Percentiles rank a stretch among this genome's conserved stretches.
These are phyloP conservation scores for Lasioglossum pauxillum DNA, from an alignment of 2,888 invertebrate genomes.

Conservation along the genomic window DNA sequence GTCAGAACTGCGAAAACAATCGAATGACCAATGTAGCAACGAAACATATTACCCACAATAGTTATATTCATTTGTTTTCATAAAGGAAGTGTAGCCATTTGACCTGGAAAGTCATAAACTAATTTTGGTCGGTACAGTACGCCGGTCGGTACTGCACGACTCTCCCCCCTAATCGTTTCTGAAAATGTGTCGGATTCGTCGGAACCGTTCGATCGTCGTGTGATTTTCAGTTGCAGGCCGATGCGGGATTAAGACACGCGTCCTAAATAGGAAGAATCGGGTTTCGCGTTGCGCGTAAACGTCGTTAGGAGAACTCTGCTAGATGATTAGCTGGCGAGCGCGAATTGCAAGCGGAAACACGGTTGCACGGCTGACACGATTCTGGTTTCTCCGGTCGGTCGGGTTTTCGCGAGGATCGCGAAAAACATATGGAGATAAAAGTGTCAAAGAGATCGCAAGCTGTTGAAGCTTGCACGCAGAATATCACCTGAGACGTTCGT, in stretches of 20 bases:
- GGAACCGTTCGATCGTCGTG: too few relatives aligned
- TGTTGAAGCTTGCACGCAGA: background rate
- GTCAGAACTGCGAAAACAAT: too few relatives aligned
- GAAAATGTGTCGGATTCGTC: slow-evolving; percentile 18
- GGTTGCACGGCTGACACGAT: slow-evolving; percentile 16
- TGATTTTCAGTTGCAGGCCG: background rate
- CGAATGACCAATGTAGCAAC: too few relatives aligned
- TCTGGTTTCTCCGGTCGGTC: background rate
- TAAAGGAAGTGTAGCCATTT: too few relatives aligned
- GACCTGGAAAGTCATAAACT: too few relatives aligned
- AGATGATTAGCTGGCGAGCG: slow-evolving; percentile 61
- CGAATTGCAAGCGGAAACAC: slow-evolving; percentile 63
- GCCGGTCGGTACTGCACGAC: too few relatives aligned
- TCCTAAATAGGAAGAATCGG: slow-evolving; percentile 58
- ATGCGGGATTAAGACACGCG: slow-evolving; percentile 53
- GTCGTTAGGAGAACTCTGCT: slow-evolving; percentile 63
- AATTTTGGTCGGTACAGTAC: too few relatives aligned
- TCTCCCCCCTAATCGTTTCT: too few relatives aligned
- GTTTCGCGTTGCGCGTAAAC: slow-evolving; percentile 49
- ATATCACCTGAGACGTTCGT: background rate
- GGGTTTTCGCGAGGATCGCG: background rate
- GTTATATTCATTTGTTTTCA: too few relatives aligned
- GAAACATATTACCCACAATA: too few relatives aligned
- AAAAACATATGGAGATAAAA: too few relatives aligned
- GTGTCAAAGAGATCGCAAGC: background rate